Conservation (phyloP, 35 echinoderm and acorn worm genomes). For the Anneissia japonica region DNA sequence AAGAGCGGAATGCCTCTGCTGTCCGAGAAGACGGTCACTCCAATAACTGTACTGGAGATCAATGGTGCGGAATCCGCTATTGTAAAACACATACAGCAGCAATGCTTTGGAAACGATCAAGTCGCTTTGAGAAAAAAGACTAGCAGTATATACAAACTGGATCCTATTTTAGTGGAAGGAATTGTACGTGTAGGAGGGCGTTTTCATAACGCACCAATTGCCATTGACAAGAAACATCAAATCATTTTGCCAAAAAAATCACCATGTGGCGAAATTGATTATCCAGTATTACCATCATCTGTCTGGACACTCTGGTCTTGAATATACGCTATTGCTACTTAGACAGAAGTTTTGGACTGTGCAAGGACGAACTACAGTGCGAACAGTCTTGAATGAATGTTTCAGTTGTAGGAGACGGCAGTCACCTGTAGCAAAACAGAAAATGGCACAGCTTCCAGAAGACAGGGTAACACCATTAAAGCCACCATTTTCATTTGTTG, state of each 20-base stretch:
- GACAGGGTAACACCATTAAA: slow-evolving; percentile 24
- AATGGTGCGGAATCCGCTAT: slow-evolving; percentile 16
- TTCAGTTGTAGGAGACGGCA: neutral
- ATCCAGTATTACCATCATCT: too few relatives aligned
- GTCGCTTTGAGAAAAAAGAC: too few relatives aligned
- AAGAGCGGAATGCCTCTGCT: neutral
- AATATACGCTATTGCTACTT: neutral
- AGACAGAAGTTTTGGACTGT: neutral
- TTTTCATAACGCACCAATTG: too few relatives aligned
- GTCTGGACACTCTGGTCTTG: too few relatives aligned
- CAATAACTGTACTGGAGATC: slow-evolving; percentile 18
- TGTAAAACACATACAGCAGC: slow-evolving; percentile 27
- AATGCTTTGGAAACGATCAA: slow-evolving; percentile 11
- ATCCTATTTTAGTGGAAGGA: too few relatives aligned
- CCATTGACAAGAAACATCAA: too few relatives aligned
- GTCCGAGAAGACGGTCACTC: neutral
- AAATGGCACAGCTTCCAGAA: slow-evolving; percentile 40
- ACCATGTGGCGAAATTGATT: too few relatives aligned
- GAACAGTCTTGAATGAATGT: neutral
- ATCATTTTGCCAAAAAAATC: too few relatives aligned
- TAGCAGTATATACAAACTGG: too few relatives aligned
- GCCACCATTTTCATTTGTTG: slow-evolving; percentile 21
- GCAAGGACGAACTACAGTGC: neutral
- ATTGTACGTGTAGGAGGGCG: too few relatives aligned
- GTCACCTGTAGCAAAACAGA: neutral